Conservation (phyloP, 1,140 invertebrate genomes). For the Dreissena polymorpha region DNA sequence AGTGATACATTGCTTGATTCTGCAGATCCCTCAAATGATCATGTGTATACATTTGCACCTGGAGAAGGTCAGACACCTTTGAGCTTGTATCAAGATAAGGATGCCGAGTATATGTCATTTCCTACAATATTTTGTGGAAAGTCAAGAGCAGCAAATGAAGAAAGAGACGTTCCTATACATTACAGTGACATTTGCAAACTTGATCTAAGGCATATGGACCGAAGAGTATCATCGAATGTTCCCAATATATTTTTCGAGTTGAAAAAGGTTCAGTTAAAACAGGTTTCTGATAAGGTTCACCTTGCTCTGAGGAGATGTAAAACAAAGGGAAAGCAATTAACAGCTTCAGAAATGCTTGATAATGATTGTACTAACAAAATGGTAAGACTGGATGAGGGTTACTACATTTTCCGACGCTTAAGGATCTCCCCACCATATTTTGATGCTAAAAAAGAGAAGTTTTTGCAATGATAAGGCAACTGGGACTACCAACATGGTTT, state of each 20-base stretch:
- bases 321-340: slow-evolving; percentile 52
- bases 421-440: slow-evolving; percentile 59
- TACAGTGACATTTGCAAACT: slow-evolving; percentile 49
- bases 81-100: slow-evolving; percentile 28
- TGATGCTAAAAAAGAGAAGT: slow-evolving; percentile 57
- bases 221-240: slow-evolving; percentile 38
- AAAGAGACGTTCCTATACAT: slow-evolving; percentile 13
- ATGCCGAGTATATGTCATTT: slow-evolving; percentile 26
- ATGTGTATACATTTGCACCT: slow-evolving; percentile 26
- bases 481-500: slow-evolving; percentile 58
- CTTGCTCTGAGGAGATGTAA: slow-evolving; percentile 56
- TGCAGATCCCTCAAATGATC: slow-evolving; percentile 13
- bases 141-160: slow-evolving; percentile 32
- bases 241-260: slow-evolving; percentile 59
- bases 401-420: slow-evolving; percentile 50
- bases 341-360: slow-evolving; percentile 37
- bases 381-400: no score
- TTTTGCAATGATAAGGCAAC: slow-evolving; percentile 64
- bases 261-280: slow-evolving; percentile 65
- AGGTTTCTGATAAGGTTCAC: slow-evolving; percentile 50
- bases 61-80: slow-evolving; percentile 26
- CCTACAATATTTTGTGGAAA: slow-evolving; percentile 54
- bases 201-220: slow-evolving; percentile 31
- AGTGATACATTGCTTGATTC: slow-evolving; percentile 38
- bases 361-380: slow-evolving; percentile 25